These are phyloP conservation scores for Cyphomyrmex costatus DNA, from an alignment of 1,140 invertebrate species.

Conservation along the genomic window DNA sequence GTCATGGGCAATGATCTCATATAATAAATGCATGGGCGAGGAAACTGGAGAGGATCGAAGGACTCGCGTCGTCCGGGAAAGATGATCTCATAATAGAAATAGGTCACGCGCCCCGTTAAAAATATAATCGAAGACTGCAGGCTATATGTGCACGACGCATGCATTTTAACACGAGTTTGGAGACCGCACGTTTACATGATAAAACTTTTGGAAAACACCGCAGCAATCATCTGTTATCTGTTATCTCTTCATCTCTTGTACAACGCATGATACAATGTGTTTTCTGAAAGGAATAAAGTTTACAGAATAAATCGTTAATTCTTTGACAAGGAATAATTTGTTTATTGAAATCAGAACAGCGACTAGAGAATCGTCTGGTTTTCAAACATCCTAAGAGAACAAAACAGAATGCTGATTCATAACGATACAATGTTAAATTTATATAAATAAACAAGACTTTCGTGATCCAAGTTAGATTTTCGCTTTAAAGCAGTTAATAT, in stretches of 20 bases:
- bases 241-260: not conserved
- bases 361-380: not conserved
- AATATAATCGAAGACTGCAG: constrained; percentile 37
- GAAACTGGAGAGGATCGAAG: not conserved
- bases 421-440: not conserved
- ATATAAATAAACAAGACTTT: not conserved
- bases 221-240: not conserved
- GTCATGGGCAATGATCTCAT: not conserved
- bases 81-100: constrained; percentile 27
- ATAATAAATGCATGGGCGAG: not conserved
- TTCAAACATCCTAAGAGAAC: not conserved
- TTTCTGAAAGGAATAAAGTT: not conserved
- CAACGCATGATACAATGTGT: not conserved
- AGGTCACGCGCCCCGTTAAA: constrained; percentile 22
- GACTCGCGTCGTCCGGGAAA: not conserved
- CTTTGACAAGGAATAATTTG: not conserved
- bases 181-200: not conserved
- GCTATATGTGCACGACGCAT: not conserved
- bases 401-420: not conserved
- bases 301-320: not conserved
- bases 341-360: not conserved
- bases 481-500: not conserved
- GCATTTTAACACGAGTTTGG: constrained; percentile 1
- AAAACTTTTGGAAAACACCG: not conserved
- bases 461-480: not conserved